phyloP scores from a whole-genome alignment of 2,888 invertebrate species.

The Clusia tigrina region DNA sequence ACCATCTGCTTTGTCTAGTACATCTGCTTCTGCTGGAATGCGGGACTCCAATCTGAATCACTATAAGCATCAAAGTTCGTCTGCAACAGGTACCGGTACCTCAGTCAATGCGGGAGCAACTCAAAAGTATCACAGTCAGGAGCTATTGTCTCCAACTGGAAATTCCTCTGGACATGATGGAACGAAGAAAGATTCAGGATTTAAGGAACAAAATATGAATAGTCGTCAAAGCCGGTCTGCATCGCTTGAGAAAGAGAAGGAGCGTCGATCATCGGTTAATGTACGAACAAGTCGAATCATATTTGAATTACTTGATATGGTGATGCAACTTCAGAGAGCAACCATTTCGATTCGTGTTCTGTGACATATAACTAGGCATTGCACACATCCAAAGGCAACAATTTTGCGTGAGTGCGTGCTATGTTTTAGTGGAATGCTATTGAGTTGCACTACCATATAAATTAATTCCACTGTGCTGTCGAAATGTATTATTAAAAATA shows the following conservation, averaged over 20 bases:
- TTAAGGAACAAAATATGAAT: conserved; percentile 44
- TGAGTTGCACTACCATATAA: too few species aligned
- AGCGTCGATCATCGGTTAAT: conserved; percentile 52
- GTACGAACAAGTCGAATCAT: too few species aligned
- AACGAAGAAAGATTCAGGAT: conserved; percentile 36
- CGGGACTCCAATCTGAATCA: conserved; percentile 72
- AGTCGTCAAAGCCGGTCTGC: conserved; percentile 50
- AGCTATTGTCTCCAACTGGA: conserved; percentile 13
- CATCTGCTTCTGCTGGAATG: conserved; percentile 46
- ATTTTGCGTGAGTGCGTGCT: too few species aligned
- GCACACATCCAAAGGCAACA: background rate
- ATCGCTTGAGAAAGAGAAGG: conserved; percentile 52
- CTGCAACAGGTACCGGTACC: background rate
- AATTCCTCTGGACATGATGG: conserved; percentile 32
- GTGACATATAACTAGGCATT: background rate
- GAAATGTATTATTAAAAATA: background rate
- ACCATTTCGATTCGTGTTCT: too few species aligned
- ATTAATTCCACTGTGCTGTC: background rate
- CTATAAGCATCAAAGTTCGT: conserved; percentile 62
- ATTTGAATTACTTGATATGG: too few species aligned
- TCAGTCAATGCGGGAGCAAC: conserved; percentile 15
- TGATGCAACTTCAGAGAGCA: too few species aligned
- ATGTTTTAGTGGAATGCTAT: too few species aligned
- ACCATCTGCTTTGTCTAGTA: conserved; percentile 26
- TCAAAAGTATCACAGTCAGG: conserved; percentile 50